These are phyloP conservation scores for Pseudochaenichthys georgianus DNA, from an alignment of 2,797 vertebrate genomes.

Conservation along the genomic window DNA sequence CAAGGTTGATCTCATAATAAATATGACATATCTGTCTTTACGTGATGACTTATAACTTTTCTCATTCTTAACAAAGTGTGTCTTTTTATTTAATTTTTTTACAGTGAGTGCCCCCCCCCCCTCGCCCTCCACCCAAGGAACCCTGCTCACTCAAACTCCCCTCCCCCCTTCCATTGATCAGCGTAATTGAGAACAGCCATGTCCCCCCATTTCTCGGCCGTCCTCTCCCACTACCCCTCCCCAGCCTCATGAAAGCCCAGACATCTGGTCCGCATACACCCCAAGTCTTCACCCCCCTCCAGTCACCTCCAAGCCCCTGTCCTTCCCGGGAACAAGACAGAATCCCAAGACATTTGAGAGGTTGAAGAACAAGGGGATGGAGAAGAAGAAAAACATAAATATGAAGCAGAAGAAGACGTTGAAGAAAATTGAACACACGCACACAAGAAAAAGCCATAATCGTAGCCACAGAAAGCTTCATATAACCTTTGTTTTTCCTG, in stretches of 20 bases:
- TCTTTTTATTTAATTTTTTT: constrained; percentile 29
- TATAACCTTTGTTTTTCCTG: not conserved
- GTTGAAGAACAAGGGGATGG: constrained; percentile 45
- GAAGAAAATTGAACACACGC: not conserved
- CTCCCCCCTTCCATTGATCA: constrained; percentile 75
- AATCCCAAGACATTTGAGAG: constrained; percentile 71
- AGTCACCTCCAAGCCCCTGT: constrained; percentile 70
- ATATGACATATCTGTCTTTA: not conserved
- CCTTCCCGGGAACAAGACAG: constrained; percentile 69
- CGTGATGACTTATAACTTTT: constrained; percentile 20
- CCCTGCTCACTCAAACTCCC: constrained; percentile 35
- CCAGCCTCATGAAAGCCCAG: constrained; percentile 73
- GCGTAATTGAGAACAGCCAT: constrained; percentile 93
- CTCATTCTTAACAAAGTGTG: constrained; percentile 38
- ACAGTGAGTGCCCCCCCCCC: constrained; percentile 35
- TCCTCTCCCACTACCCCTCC: constrained; percentile 57
- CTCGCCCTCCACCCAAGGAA: constrained; percentile 3
- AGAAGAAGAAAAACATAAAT: constrained; percentile 23
- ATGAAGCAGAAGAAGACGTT: constrained; percentile 13
- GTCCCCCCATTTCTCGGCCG: constrained; percentile 48
- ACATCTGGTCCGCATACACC: constrained; percentile 94
- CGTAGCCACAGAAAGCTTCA: constrained; percentile 6
- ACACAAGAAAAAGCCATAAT: constrained; percentile 19
- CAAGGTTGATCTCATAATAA: not conserved
- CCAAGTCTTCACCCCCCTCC: constrained; percentile 40